Base-by-base conservation (phyloP, 2,797 vertebrate genomes). In the Sitta carolinensis region DNA sequence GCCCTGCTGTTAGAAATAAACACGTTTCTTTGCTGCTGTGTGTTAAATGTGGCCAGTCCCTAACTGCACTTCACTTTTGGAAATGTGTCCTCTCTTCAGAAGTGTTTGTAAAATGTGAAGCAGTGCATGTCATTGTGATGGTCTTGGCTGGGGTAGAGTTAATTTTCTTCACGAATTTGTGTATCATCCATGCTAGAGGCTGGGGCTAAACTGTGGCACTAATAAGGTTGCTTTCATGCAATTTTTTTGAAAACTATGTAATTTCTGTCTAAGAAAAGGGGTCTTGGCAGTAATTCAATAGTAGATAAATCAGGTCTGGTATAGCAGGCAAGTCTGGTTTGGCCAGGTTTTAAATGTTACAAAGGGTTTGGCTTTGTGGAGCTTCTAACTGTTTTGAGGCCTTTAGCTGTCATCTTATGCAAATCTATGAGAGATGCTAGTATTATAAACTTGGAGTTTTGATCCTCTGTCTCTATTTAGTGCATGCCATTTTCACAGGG, bases 161-260 rank as follows among this genome's bases (percentile, higher is more conserved):
- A 15, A 20, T 42, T 78, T 64, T 45, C 93, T 95, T 97, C 86
- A 96, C 19, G 43, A 95, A 97, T 97, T 97, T 97, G 82, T 64
- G 16, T 96, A 95, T 97, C 83, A 95, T 96, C 94, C 78, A 30
- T 95, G 91, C 89, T 97, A 94, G 34, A 59, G 52, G 26, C 13
- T 84, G 45, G 26, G 5, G 26, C 30, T 84, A 47, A 70, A 47
- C 30, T 16, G 12, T 9, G 3, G 6, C 11, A 4, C 15, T 59
- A 11, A 25, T 22, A 38, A 40, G 25, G 27, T 17, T 89, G 8
- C 27, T 84, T 70, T 78, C 42, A 45, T 47, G 50, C 12, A 43
- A 87, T 21, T 13, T 43, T 2, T 4, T 55, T 14, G 27, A 68
- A 79, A 68, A 36, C 6, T 15, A 2, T 17, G 1, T 30, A 7